Evolutionary conservation across 2,797 vertebrate species (phyloP), one percentile per base, ranked within the genome.

Genomic region (Rhinichthys osculus): DNA sequence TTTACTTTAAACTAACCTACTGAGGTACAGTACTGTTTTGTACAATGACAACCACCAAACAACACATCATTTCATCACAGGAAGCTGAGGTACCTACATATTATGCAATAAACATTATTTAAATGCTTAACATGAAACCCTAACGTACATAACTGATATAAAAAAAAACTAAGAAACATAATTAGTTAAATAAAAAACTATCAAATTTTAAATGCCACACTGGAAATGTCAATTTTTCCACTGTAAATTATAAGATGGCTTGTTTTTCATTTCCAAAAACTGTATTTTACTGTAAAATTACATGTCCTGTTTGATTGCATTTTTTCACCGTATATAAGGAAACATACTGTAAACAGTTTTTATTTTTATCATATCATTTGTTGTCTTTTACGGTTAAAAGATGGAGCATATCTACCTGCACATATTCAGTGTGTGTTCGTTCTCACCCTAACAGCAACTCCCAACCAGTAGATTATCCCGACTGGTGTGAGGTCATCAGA

Each of bases 401-500:
- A 30, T 66, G 27, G 40, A 8, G 40, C 40, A 44, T 8, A 50
- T 50, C 30, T 14, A 50, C 71, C 44, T 33, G n/a, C n/a, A 73
- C 2, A 19, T 30, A 73, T 50, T 44, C 40, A 27, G 72, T 50
- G 17, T 42, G 23, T 50, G 7, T 38, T 30, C 21, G 33, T 3
- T 85, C 59, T 82, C 72, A 30, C n/a, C 35, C 52, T 38, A 52
- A 38, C 89, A 96, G 95, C 17, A 90, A 77, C 19, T 90, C 92
- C 8, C 90, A 93, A 74, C 94, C 94, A 3, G 92, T 96, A 64
- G 95, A 96, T 87, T 96, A 96, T 86, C 95, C 95, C 13, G 94
- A 95, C 44, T 96, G 95, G 95, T 96, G 95, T 35, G 94, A 96
- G 81, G 87, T 95, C 74, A 92, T 95, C 86, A 93, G 88, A 30